phyloP scores from a whole-genome alignment of 2,113 vertebrate species.

The Varanus salvator region DNA sequence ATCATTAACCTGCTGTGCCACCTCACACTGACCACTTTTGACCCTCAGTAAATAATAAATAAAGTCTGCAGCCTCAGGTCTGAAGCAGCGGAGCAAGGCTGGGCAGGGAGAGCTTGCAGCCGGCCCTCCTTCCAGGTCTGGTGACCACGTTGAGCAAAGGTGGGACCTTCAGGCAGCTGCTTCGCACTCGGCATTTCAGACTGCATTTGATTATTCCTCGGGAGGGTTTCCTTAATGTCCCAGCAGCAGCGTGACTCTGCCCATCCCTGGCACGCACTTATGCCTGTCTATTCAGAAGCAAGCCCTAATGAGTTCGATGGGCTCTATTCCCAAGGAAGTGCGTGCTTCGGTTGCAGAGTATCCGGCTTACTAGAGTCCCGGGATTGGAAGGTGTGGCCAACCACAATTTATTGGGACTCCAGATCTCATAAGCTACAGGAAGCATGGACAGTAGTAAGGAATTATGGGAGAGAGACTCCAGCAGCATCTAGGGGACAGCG shows the following conservation, averaged over 20 bases:
- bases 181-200: background rate
- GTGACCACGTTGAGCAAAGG: background rate
- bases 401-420: too few species aligned
- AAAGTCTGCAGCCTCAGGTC: background rate
- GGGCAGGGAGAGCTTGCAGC: background rate
- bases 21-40: background rate
- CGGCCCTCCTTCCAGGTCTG: background rate
- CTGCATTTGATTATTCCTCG: background rate
- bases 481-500: too few species aligned
- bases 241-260: background rate
- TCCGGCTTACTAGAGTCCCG: too few species aligned
- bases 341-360: background rate
- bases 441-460: too few species aligned
- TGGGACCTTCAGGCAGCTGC: background rate
- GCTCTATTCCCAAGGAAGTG: background rate
- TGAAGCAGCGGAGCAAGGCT: background rate
- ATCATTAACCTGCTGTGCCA: slow-evolving; percentile 17
- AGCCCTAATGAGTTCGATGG: background rate
- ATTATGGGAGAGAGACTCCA: too few species aligned
- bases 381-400: too few species aligned
- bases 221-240: background rate
- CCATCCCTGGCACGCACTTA: background rate
- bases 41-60: slow-evolving; percentile 19
- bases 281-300: background rate
- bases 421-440: too few species aligned